phyloP scores from a whole-genome alignment of 2,797 vertebrate genomes.

The Geotrypetes seraphini region DNA sequence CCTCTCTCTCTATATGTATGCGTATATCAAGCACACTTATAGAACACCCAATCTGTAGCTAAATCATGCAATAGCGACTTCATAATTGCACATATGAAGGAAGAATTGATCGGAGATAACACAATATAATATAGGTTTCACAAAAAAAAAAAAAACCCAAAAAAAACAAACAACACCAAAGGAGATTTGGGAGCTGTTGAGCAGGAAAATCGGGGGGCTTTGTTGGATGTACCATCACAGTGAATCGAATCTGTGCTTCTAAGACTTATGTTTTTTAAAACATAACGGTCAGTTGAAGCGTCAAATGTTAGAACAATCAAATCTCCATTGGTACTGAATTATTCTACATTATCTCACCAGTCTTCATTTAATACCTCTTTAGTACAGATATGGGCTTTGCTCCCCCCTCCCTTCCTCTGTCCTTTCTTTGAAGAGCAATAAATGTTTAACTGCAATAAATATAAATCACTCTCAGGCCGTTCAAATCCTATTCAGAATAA shows the following conservation, averaged over 20 bases:
- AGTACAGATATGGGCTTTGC: constrained; percentile 64
- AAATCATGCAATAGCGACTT: too few species aligned
- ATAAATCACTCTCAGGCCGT: constrained; percentile 78
- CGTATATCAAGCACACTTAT: too few species aligned
- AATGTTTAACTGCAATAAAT: constrained; percentile 79
- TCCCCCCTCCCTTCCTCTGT: constrained; percentile 36
- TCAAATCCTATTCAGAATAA: constrained; percentile 66
- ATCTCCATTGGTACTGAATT: constrained; percentile 55
- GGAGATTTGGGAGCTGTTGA: not conserved
- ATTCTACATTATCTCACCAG: constrained; percentile 65
- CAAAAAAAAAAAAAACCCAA: too few species aligned
- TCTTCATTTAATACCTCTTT: constrained; percentile 76
- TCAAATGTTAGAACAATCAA: constrained; percentile 77
- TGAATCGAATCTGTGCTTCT: not conserved
- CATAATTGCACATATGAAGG: too few species aligned
- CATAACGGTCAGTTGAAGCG: constrained; percentile 15
- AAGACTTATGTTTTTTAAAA: not conserved
- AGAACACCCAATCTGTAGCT: too few species aligned
- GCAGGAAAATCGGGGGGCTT: too few species aligned
- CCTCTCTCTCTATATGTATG: too few species aligned
- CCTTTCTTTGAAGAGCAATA: constrained; percentile 57
- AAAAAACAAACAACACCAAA: not conserved
- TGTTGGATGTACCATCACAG: too few species aligned
- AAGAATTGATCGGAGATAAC: too few species aligned
- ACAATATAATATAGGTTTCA: too few species aligned